A percentile compares a stretch with the other conserved stretches of the same genome.
Conservation (phyloP, 2,113 vertebrate genomes). For the Tichodroma muraria region DNA sequence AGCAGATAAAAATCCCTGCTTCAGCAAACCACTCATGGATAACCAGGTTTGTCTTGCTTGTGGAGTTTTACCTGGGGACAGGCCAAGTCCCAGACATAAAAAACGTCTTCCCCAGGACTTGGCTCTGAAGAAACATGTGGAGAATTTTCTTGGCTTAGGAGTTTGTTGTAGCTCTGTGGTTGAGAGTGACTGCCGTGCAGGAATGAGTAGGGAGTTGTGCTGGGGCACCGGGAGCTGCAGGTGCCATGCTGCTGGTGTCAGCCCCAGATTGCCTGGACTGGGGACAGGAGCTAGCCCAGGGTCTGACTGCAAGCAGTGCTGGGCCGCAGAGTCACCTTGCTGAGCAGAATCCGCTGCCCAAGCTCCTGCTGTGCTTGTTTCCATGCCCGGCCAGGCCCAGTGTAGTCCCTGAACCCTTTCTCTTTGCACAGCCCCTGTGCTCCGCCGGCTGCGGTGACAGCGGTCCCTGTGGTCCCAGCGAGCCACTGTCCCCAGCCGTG, state of each 20-base stretch:
- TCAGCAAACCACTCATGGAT: neutral
- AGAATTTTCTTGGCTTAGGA: neutral
- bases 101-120: neutral
- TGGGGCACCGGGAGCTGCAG: neutral
- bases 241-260: fast-evolving
- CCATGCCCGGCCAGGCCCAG: neutral
- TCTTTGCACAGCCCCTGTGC: neutral
- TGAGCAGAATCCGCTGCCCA: neutral
- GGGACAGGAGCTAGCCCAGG: neutral
- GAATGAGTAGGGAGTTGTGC: fast-evolving
- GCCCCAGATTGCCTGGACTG: fast-evolving
- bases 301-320: fast-evolving
- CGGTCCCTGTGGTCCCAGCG: neutral
- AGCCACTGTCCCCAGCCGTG: neutral
- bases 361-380: neutral
- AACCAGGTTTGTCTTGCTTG: neutral
- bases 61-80: neutral
- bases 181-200: neutral
- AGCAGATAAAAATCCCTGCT: neutral
- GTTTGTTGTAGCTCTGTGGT: neutral
- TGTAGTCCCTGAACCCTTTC: neutral
- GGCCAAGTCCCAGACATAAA: neutral
- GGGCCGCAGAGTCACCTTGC: fast-evolving
- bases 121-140: neutral
- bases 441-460: neutral